phyloP scores from a whole-genome alignment of 2,888 invertebrate genomes.

The Chamaedrilus cognettii region DNA sequence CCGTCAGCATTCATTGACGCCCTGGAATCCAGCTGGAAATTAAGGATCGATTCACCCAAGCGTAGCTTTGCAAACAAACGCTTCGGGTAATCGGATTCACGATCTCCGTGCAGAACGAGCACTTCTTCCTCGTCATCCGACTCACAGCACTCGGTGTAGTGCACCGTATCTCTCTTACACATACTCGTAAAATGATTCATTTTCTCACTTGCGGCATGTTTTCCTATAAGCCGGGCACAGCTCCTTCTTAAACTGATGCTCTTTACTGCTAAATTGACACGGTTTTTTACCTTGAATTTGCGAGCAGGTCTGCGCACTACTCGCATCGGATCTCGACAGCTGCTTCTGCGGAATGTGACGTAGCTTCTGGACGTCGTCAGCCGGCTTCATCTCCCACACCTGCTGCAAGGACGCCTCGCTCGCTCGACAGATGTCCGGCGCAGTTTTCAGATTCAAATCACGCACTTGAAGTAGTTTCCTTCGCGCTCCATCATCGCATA shows the following conservation, averaged over 20 bases:
- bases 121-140: background rate
- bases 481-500: background rate
- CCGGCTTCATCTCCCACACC: conserved; percentile 1
- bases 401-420: conserved; percentile 1
- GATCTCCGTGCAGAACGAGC: background rate
- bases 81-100: too few species aligned
- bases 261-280: too few species aligned
- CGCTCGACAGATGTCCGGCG: background rate
- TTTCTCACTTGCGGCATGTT: background rate
- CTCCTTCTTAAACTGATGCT: too few species aligned
- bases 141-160: background rate
- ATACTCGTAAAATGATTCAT: background rate
- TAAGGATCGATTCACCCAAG: too few species aligned
- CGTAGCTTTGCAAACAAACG: too few species aligned
- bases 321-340: too few species aligned
- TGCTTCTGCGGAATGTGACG: too few species aligned
- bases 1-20: too few species aligned
- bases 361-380: too few species aligned
- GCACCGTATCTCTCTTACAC: background rate
- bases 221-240: background rate
- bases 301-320: too few species aligned
- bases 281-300: too few species aligned
- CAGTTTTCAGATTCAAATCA: background rate
- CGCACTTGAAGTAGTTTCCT: background rate
- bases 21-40: too few species aligned